Base-by-base conservation (phyloP, 1,140 invertebrate genomes). In the Drosophila lowei region DNA sequence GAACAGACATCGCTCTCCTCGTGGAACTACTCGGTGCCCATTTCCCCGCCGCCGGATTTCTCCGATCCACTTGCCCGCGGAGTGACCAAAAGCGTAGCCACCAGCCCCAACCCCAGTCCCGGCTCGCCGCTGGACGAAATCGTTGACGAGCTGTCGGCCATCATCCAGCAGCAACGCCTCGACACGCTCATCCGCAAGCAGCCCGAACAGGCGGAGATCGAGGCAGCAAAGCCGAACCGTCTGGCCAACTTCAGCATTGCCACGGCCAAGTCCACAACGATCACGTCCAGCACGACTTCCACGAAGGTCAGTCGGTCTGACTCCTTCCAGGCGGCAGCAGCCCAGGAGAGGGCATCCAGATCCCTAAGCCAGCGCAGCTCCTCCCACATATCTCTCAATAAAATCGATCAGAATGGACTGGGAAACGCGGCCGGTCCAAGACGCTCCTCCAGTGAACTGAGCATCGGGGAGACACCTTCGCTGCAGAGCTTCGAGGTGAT, bases 401-500 rank as follows among this genome's bases (percentile, higher is more conserved):
- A 79, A 34, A 23, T 90, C 6, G 83, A 91, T 15, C 57, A 71
- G 47, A 77, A 68, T 11, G 72, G 55, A 13, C 2, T 55, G 34
- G 34, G 34, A 5, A 38, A 38, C 11, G 34, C 5, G 42, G 50
- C 1, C 23, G 75, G 72, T 15, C 72, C 68, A 43, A 58, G 90
- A 21, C 86, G 89, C 44, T 91, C 90, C 25, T 89, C 90, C 8
- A 91, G 90, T 53, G 91, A 91, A 71, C 63, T 91, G 28, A 91
- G 90, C 72, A 91, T 91, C 30, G 90, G 72, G 0, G 91, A 91
- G 49, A 81, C 86, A 1, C 90, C 90, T 0, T 85, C 86, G 2
- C 68, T 91, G 15, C 91, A 91, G 49, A 91, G 91, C 34, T 70
- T 90, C 15, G 83, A 89, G 58, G 79, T 91, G 1, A 91, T 91